phyloP scores from a whole-genome alignment of 2,113 vertebrate genomes.

The Tenebrosternarchus preto region DNA sequence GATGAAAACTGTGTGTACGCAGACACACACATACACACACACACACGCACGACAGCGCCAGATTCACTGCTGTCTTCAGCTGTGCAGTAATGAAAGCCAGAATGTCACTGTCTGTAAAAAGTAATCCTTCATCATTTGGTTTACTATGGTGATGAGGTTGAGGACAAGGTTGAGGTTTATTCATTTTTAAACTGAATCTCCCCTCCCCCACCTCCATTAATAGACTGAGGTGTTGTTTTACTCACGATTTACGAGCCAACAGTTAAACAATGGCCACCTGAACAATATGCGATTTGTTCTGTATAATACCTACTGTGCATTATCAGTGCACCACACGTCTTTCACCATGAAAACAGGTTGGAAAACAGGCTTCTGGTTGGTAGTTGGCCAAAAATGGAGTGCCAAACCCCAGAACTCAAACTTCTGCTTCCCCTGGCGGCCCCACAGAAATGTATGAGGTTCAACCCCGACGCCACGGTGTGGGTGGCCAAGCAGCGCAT shows the following conservation, averaged over 20 bases:
- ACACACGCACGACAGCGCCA: slow-evolving; percentile 52
- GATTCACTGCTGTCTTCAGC: slow-evolving; percentile 23
- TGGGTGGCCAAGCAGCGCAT: slow-evolving; percentile 92
- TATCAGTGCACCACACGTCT: neutral
- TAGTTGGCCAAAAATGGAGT: neutral
- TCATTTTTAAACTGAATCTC: slow-evolving; percentile 22
- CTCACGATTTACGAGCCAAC: neutral
- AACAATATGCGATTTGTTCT: neutral
- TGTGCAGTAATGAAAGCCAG: slow-evolving; percentile 11
- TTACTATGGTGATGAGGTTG: neutral
- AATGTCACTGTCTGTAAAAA: neutral
- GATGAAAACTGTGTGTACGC: slow-evolving; percentile 49
- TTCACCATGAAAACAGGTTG: neutral
- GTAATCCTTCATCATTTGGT: slow-evolving; percentile 24
- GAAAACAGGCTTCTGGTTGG: neutral
- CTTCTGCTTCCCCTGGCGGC: neutral
- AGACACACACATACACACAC: slow-evolving; percentile 55
- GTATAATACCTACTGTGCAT: neutral
- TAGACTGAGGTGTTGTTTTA: neutral
- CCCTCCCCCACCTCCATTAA: too few relatives aligned
- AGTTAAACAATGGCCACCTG: neutral
- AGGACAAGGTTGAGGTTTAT: neutral
- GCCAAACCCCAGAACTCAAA: neutral
- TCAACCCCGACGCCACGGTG: slow-evolving; percentile 86
- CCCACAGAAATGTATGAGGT: slow-evolving; percentile 90